Evolutionary conservation across 2,888 invertebrate species (phyloP).

Genomic region (Cyaniris semiargus): DNA sequence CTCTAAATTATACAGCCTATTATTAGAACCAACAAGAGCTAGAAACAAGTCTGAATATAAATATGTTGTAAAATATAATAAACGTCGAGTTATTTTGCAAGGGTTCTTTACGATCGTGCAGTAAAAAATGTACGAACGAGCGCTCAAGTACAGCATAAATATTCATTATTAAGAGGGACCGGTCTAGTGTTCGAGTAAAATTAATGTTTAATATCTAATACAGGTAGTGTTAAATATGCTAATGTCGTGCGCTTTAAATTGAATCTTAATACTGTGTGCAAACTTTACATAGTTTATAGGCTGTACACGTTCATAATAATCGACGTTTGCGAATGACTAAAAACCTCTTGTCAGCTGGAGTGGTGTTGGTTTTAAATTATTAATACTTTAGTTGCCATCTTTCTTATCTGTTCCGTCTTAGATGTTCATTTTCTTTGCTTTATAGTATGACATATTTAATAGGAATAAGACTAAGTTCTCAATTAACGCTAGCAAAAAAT

Average conservation of each 20-base stretch:
- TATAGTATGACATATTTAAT: too few species aligned
- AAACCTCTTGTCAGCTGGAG: neutral
- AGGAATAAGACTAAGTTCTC: neutral
- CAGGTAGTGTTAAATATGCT: constrained; percentile 11
- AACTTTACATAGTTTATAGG: constrained; percentile 11
- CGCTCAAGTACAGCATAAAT: constrained; percentile 3
- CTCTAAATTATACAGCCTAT: constrained; percentile 1
- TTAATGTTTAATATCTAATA: constrained; percentile 11
- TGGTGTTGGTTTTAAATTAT: neutral
- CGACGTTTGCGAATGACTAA: neutral
- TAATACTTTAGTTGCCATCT: neutral
- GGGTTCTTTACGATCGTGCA: constrained; percentile 22
- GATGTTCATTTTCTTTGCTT: too few species aligned
- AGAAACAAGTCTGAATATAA: neutral
- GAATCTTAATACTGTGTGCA: neutral
- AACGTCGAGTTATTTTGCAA: constrained; percentile 12
- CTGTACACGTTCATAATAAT: neutral
- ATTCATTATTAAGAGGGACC: neutral
- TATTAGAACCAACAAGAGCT: neutral
- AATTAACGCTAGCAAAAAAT: neutral
- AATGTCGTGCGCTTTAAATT: constrained; percentile 1
- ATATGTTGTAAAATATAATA: constrained; percentile 6
- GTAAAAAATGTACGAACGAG: neutral
- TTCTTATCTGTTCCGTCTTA: too few species aligned
- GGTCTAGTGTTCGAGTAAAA: neutral